Percentiles rank a stretch among this genome's conserved stretches.
phyloP scores from a whole-genome alignment of 2,797 vertebrate species.

The Schizothorax lantsangensis region DNA sequence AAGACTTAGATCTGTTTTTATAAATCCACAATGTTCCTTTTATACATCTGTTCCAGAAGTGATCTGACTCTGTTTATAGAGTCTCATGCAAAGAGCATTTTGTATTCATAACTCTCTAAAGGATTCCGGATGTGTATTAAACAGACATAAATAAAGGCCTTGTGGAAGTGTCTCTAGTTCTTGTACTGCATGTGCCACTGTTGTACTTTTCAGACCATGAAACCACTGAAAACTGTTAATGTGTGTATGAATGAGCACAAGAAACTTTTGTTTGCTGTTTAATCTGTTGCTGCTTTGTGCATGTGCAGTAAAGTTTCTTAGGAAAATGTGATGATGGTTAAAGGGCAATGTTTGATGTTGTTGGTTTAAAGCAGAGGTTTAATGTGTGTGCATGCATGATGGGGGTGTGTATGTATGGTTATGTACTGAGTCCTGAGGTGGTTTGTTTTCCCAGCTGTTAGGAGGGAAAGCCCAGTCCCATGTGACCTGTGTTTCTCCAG shows the following conservation, averaged over 20 bases:
- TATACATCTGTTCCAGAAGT: conserved; percentile 3
- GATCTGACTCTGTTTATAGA: conserved; percentile 30
- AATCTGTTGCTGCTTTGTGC: conserved; percentile 26
- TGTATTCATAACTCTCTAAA: conserved; percentile 13
- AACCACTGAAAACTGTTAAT: conserved; percentile 47
- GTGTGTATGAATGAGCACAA: conserved; percentile 32
- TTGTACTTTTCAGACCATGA: conserved; percentile 42
- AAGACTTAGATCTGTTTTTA: background rate
- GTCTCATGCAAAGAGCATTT: conserved; percentile 19
- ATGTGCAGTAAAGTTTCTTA: conserved; percentile 19
- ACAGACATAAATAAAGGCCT: conserved; percentile 35
- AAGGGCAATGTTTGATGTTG: conserved; percentile 46
- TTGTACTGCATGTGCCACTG: conserved; percentile 33
- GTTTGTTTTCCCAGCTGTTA: conserved; percentile 83
- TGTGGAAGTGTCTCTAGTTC: conserved; percentile 36
- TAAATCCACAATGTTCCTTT: background rate
- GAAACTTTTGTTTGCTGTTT: conserved; percentile 24
- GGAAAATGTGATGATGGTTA: conserved; percentile 48
- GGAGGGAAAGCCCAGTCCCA: conserved; percentile 77
- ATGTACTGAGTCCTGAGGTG: conserved; percentile 48
- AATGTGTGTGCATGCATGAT: conserved; percentile 39
- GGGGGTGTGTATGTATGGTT: conserved; percentile 32
- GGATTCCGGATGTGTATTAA: conserved; percentile 31
- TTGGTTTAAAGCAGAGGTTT: conserved; percentile 47
- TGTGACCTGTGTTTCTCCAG: conserved; percentile 81